phyloP scores from a whole-genome alignment of 2,888 invertebrate species.

The Balanococcus diminutus region DNA sequence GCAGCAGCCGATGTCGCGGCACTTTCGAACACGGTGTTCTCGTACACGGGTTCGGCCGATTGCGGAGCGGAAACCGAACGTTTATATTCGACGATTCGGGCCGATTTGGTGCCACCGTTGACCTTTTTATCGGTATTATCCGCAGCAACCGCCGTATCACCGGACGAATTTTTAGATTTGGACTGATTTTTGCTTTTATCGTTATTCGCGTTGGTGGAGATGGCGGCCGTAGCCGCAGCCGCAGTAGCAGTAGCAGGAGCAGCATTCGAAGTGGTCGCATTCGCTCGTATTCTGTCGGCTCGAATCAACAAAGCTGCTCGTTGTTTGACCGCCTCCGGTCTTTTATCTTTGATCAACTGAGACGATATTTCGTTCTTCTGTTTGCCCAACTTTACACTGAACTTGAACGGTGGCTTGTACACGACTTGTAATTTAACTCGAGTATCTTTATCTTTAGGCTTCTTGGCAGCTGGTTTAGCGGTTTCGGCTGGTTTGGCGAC shows the following conservation, averaged over 20 bases:
- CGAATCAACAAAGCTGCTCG: conserved; percentile 48
- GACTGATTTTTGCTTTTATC: no score
- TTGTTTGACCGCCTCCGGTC: conserved; percentile 53
- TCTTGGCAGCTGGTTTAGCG: conserved; percentile 59
- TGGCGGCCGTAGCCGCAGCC: neutral
- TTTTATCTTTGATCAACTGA: conserved; percentile 41
- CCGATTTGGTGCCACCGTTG: neutral
- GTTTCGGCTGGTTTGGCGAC: conserved; percentile 61
- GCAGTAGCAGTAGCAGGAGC: neutral
- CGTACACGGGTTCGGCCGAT: conserved; percentile 35
- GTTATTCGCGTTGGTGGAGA: neutral
- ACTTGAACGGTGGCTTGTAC: conserved; percentile 86
- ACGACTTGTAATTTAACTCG: conserved; percentile 72
- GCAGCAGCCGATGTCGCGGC: neutral
- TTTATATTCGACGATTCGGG: neutral
- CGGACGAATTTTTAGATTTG: neutral
- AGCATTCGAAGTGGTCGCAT: neutral
- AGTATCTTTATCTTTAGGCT: conserved; percentile 53
- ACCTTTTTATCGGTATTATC: no score
- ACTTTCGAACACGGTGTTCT: conserved; percentile 11
- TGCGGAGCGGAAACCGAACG: conserved; percentile 47
- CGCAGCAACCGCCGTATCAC: neutral
- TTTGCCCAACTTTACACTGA: conserved; percentile 73
- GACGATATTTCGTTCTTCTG: conserved; percentile 52
- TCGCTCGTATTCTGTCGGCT: conserved; percentile 50